Evolutionary conservation across 2,888 invertebrate species (phyloP).

Genomic region (Gymnocheta viridis): DNA sequence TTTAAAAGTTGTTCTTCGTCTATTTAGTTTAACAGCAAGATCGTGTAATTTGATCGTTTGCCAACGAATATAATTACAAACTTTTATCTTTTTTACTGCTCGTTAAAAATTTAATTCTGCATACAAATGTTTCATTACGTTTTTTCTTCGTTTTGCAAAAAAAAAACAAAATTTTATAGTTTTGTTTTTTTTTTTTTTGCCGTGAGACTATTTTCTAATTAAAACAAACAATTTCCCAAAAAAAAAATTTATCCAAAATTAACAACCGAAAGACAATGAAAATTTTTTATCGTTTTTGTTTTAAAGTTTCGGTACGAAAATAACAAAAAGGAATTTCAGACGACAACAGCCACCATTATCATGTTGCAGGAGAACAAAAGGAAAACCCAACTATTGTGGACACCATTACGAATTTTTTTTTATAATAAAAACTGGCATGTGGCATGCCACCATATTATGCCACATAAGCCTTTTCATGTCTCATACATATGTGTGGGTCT

Average conservation of each 20-base stretch:
- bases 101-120: too few species aligned
- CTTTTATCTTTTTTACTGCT: too few species aligned
- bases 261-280: background rate
- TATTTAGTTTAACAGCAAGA: too few species aligned
- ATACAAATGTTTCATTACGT: too few species aligned
- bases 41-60: too few species aligned
- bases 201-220: background rate
- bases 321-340: background rate
- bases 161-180: too few species aligned
- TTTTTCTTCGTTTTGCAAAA: background rate
- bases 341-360: constrained; percentile 44
- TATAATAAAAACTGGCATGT: constrained; percentile 67
- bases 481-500: background rate
- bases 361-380: background rate
- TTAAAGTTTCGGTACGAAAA: background rate
- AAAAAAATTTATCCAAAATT: background rate
- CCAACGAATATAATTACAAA: too few species aligned
- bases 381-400: constrained; percentile 37
- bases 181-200: background rate
- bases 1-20: too few species aligned
- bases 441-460: constrained; percentile 68
- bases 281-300: background rate
- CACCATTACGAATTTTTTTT: constrained; percentile 67
- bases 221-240: background rate
- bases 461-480: constrained; percentile 9